A percentile compares a stretch with the other conserved stretches of the same genome.
Evolutionary conservation across 2,888 invertebrate genomes (phyloP).

Genomic region (Sarcophaga subvicina): DNA sequence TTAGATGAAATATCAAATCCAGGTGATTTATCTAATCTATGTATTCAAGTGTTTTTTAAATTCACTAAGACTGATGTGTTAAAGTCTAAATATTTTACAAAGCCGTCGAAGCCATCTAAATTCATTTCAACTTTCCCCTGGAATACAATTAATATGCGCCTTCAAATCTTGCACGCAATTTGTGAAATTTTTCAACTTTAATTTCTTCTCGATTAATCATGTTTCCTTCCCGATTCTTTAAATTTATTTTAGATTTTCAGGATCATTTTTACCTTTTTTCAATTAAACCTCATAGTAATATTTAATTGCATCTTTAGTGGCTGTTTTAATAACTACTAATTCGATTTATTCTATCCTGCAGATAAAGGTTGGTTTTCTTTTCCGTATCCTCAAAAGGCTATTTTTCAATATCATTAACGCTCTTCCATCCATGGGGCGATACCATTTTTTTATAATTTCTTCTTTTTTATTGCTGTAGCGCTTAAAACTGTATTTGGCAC

Average conservation of each 20-base stretch:
- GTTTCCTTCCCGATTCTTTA: conserved; percentile 1
- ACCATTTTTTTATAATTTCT: conserved; percentile 6
- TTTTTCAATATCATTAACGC: background rate
- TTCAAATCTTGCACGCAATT: conserved; percentile 12
- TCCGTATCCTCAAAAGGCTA: background rate
- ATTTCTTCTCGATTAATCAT: background rate
- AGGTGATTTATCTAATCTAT: background rate
- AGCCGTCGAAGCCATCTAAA: background rate
- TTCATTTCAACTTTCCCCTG: conserved; percentile 22
- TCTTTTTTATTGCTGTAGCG: background rate
- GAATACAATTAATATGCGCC: background rate
- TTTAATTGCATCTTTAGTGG: background rate
- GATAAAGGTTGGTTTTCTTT: background rate
- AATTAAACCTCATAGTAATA: background rate
- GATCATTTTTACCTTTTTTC: background rate
- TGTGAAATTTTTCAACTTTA: conserved; percentile 1
- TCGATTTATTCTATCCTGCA: background rate
- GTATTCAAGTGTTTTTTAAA: background rate
- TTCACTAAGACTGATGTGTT: background rate
- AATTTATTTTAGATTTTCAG: background rate
- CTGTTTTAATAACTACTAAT: conserved; percentile 14
- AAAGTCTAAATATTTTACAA: conserved; percentile 4
- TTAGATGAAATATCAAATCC: conserved; percentile 11
- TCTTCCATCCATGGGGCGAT: background rate
- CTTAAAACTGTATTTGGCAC: conserved; percentile 6